A percentile compares a stretch with the other conserved stretches of the same genome.
Evolutionary conservation across 2,113 vertebrate species (phyloP).

Genomic region (Pelvicachromis taeniatus): DNA sequence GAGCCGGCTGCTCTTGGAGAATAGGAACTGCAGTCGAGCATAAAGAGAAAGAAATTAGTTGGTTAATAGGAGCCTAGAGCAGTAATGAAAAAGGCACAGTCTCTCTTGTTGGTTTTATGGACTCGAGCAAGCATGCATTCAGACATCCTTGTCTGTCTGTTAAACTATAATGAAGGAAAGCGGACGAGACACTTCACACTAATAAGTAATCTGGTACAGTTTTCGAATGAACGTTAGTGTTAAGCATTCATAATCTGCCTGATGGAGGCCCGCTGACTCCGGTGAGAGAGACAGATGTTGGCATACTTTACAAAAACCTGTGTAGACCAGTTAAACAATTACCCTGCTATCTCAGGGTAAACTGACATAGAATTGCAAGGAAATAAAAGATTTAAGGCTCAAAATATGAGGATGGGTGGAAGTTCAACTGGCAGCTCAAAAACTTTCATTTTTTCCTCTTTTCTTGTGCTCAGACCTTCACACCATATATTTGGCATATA

Average conservation of each 20-base stretch:
- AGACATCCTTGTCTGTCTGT: background rate
- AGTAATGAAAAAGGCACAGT: conserved; percentile 10
- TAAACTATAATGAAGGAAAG: background rate
- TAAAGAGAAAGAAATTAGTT: conserved; percentile 29
- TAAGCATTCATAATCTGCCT: background rate
- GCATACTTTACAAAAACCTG: background rate
- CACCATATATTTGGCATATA: background rate
- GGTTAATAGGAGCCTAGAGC: conserved; percentile 15
- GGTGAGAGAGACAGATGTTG: background rate
- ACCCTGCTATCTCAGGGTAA: background rate
- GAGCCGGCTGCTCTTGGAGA: background rate
- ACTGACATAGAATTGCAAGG: background rate
- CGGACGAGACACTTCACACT: background rate
- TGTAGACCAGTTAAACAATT: background rate
- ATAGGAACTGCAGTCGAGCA: conserved; percentile 16
- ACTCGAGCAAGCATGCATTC: background rate
- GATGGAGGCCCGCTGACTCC: background rate
- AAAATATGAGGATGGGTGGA: background rate
- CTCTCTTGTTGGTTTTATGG: background rate
- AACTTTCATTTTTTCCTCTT: background rate
- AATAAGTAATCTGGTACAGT: background rate
- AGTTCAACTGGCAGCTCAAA: background rate
- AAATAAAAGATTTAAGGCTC: background rate
- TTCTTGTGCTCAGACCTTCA: background rate
- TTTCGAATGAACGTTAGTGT: background rate